Evolutionary conservation across 92 coral and sea anemone genomes (phyloP).

Genomic region (Bergia sp.): DNA sequence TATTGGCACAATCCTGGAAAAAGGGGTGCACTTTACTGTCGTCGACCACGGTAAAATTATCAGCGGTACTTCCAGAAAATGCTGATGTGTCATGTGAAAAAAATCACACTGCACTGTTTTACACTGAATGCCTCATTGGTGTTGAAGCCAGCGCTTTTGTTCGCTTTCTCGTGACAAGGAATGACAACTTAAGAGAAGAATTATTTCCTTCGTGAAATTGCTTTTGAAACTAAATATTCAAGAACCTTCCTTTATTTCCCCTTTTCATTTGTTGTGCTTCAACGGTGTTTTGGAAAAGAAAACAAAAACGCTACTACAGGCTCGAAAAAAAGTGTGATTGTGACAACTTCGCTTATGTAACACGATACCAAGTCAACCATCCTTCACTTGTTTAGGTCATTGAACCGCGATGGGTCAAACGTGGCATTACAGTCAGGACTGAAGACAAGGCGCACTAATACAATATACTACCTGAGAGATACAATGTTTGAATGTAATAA

Average conservation of each 20-base stretch:
- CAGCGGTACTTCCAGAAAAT: constrained; percentile 47
- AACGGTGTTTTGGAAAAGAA: neutral
- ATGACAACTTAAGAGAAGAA: neutral
- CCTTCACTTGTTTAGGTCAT: neutral
- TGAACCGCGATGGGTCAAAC: constrained; percentile 2
- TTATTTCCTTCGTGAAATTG: neutral
- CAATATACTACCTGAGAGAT: neutral
- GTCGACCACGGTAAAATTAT: constrained; percentile 25
- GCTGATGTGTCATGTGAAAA: constrained; percentile 4
- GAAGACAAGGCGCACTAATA: neutral
- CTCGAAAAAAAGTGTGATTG: neutral
- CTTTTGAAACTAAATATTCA: neutral
- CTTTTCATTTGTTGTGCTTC: neutral
- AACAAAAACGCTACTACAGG: neutral
- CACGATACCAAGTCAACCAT: neutral
- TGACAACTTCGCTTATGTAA: neutral
- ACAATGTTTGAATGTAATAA: neutral
- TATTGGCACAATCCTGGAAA: constrained; percentile 18
- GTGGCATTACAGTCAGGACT: neutral
- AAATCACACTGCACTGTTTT: neutral
- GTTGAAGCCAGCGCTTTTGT: neutral
- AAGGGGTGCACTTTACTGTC: constrained; percentile 8
- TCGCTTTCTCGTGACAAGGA: constrained; percentile 33
- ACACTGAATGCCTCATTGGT: neutral
- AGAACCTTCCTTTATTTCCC: neutral